These are phyloP conservation scores for Pachydiplax longipennis DNA, from an alignment of 2,888 invertebrate species.

Conservation along the genomic window DNA sequence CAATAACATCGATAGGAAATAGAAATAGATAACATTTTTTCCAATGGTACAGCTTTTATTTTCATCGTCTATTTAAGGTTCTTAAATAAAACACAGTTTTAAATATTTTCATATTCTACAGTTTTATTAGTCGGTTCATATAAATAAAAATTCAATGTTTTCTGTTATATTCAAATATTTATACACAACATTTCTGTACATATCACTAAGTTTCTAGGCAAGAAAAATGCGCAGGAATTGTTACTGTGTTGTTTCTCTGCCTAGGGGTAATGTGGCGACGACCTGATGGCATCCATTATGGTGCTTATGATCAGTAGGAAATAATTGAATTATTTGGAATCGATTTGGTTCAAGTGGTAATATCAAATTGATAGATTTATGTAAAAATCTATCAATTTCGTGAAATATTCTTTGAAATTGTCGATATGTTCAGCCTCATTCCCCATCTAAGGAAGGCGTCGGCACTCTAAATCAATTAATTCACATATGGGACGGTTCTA, in stretches of 20 bases:
- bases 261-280: constrained; percentile 25
- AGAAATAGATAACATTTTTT: too few relatives aligned
- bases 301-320: background rate
- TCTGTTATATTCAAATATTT: constrained; percentile 35
- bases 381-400: background rate
- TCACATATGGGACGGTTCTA: background rate
- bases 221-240: constrained; percentile 1
- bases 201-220: constrained; percentile 36
- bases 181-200: constrained; percentile 41
- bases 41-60: too few relatives aligned
- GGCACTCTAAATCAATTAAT: background rate
- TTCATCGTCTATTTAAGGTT: background rate
- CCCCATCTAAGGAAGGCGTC: background rate
- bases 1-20: too few relatives aligned
- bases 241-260: background rate
- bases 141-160: constrained; percentile 35
- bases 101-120: background rate
- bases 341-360: background rate
- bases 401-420: background rate
- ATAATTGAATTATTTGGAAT: background rate
- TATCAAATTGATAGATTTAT: background rate
- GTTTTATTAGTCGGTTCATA: constrained; percentile 29
- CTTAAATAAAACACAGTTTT: background rate
- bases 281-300: background rate
- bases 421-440: constrained; percentile 5